Base-by-base conservation (phyloP, 2,888 invertebrate genomes). In the Tupiocoris notatus region DNA sequence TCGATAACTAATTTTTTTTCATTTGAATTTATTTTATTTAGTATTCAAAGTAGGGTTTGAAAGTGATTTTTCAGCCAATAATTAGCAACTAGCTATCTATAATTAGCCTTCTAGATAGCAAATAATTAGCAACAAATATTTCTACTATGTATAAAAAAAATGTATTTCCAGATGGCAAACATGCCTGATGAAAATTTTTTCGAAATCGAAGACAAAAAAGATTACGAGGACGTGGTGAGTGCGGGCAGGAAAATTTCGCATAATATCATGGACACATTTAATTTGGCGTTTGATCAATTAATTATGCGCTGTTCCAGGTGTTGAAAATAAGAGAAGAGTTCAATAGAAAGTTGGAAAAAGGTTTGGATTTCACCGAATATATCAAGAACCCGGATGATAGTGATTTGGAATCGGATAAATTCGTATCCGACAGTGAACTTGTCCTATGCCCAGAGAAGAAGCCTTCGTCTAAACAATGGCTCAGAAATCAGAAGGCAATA, bases 361-460 rank as follows among this genome's bases (percentile, higher is more conserved):
- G 62, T 25, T n/a, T 54, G 62, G 73, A 73, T 16, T 73, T 73
- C 54, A 61, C 17, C 1, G 62, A 62, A 18, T 39, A 61, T 1
- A 73, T 73, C 20, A 62, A 39, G 73, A 73, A 73, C 56, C 73
- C 61, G n/a, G 62, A 57, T 9, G 73, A 73, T n/a, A 63, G 63
- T 24, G 73, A 73, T 23, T 63, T 73, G 73, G 73, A 73, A 23
- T 39, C 39, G 16, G 73, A 73, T 18, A 7, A n/a, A 3, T 73
- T 73, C 23, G 62, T 73, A 0, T 39, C 61, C 7, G 73, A 73
- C 17, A 21, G 21, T 0, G 73, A 61, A 0, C n/a, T 73, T 16
- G 2, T 24, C 1, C 17, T 73, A 2, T 73, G 73, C n/a, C 22
- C n/a, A 2, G 54, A 61, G 22, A 25, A 63, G n/a, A 73, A 17